Conservation (phyloP, 2,797 vertebrate genomes). For the Micrastur ruficollis region DNA sequence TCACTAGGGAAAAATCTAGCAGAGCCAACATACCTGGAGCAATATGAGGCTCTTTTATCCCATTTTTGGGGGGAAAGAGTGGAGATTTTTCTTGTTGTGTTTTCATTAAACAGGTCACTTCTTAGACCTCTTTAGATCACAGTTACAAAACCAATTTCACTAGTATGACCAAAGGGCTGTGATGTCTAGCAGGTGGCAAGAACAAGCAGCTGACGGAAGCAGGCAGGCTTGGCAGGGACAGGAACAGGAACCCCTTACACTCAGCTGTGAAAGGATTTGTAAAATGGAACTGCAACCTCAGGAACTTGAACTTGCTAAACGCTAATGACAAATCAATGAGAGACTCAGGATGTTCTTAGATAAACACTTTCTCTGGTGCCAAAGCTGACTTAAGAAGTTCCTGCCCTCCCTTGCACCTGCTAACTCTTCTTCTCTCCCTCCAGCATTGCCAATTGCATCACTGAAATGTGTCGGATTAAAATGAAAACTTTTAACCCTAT, state of each 20-base stretch:
- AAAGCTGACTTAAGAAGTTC: slow-evolving; percentile 34
- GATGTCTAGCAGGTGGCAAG: slow-evolving; percentile 23
- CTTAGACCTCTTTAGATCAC: neutral
- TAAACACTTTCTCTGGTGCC: neutral
- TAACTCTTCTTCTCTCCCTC: neutral
- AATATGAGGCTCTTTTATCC: neutral
- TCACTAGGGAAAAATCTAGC: neutral
- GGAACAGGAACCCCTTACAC: neutral
- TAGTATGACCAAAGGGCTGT: neutral
- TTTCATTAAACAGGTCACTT: neutral
- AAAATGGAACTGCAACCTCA: slow-evolving; percentile 33
- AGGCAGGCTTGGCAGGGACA: neutral
- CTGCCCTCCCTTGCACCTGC: slow-evolving; percentile 17
- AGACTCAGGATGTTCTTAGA: slow-evolving; percentile 16
- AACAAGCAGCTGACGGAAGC: slow-evolving; percentile 9
- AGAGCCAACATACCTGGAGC: neutral
- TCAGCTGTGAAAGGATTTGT: slow-evolving; percentile 40
- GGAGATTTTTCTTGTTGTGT: neutral
- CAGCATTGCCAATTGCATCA: neutral
- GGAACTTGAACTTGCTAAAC: slow-evolving; percentile 22
- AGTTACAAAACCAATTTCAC: neutral
- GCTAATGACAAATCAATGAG: slow-evolving; percentile 12
- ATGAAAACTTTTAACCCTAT: neutral
- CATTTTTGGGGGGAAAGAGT: rapidly evolving
- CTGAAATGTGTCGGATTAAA: neutral